These are phyloP conservation scores for Trematomus bernacchii DNA, from an alignment of 2,797 vertebrate genomes.

Conservation along the genomic window DNA sequence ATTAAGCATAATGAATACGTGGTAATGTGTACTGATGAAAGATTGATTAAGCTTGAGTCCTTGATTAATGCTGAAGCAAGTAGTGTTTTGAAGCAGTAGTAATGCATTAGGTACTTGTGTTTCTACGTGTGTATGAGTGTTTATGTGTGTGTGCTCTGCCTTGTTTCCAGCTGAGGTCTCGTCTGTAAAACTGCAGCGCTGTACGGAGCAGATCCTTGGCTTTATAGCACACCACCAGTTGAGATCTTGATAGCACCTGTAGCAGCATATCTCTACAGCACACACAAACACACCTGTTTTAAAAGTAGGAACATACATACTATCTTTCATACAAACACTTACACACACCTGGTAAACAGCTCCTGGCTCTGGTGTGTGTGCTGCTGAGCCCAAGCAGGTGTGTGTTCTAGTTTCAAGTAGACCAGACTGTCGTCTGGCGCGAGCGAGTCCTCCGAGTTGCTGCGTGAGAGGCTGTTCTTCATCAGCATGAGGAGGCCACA, in stretches of 20 bases:
- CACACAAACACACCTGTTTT: constrained; percentile 35
- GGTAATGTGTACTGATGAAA: not conserved
- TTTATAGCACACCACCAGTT: constrained; percentile 90
- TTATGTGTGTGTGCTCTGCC: constrained; percentile 67
- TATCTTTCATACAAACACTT: not conserved
- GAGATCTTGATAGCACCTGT: constrained; percentile 79
- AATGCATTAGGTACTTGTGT: not conserved
- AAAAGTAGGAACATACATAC: not conserved
- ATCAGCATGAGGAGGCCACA: constrained; percentile 83
- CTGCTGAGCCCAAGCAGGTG: constrained; percentile 79
- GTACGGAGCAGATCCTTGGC: constrained; percentile 92
- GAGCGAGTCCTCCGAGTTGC: constrained; percentile 43
- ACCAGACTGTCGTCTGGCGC: constrained; percentile 75
- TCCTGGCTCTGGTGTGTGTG: constrained; percentile 66
- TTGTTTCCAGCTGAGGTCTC: constrained; percentile 87
- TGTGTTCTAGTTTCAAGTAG: constrained; percentile 84
- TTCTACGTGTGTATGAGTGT: not conserved
- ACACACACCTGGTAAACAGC: constrained; percentile 83
- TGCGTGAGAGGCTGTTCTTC: constrained; percentile 65
- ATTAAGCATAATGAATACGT: not conserved
- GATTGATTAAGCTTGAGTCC: too few relatives aligned
- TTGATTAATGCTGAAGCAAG: not conserved
- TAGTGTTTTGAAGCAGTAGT: not conserved
- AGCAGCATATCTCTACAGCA: constrained; percentile 86
- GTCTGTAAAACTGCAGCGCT: constrained; percentile 79